A percentile compares a stretch with the other conserved stretches of the same genome.
Evolutionary conservation across 2,113 vertebrate genomes (phyloP).

Genomic region (Cephalopterus ornatus): DNA sequence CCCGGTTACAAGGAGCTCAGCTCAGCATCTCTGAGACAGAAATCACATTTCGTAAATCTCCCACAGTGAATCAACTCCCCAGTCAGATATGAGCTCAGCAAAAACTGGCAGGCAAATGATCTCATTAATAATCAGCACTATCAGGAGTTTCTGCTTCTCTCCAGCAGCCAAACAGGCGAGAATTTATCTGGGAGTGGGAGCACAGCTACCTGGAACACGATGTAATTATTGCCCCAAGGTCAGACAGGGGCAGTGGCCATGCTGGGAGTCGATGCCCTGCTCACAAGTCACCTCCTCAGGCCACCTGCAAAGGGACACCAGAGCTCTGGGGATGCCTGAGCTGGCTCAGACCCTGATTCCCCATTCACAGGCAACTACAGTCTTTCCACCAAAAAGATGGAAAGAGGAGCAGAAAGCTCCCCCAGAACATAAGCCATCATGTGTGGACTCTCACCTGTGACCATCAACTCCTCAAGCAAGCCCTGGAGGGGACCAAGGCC

Average conservation of each 20-base stretch:
- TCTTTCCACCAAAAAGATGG: neutral
- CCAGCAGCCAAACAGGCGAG: neutral
- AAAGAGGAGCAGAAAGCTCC: neutral
- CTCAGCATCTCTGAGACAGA: constrained; percentile 35
- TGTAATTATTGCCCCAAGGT: neutral
- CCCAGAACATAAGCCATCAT: rapidly evolving
- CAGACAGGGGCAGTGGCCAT: neutral
- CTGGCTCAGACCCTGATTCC: neutral
- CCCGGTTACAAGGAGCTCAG: neutral
- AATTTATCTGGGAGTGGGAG: neutral
- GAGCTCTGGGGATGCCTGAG: neutral
- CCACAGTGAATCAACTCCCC: constrained; percentile 43
- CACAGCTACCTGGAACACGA: neutral
- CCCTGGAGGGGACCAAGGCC: neutral
- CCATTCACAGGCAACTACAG: neutral
- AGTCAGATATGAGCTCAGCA: constrained; percentile 57
- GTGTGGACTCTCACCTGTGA: rapidly evolving
- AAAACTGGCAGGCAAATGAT: constrained; percentile 58
- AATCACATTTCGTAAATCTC: constrained; percentile 31
- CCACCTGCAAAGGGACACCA: neutral
- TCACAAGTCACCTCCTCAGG: neutral
- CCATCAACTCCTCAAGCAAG: neutral
- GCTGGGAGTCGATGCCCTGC: neutral
- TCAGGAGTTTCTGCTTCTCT: constrained; percentile 11
- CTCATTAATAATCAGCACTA: constrained; percentile 62